Evolutionary conservation across 2,888 invertebrate genomes (phyloP).

Genomic region (Drosophila aldrichi): DNA sequence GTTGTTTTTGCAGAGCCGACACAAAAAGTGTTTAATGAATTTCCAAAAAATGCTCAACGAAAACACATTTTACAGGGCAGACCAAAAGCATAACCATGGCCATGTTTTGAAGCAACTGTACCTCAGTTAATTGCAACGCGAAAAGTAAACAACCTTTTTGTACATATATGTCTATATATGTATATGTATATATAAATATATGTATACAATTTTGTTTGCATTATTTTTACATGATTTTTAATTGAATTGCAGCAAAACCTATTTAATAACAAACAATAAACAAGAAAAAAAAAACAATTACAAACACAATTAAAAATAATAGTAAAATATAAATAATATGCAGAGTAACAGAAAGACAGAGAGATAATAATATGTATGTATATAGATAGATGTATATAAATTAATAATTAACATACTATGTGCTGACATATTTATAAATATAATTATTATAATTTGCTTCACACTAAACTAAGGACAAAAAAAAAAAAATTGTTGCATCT

Average conservation of each 20-base stretch:
- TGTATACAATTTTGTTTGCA: slow-evolving; percentile 22
- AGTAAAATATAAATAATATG: slow-evolving; percentile 18
- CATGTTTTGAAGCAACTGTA: slow-evolving; percentile 4
- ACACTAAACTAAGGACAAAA: slow-evolving; percentile 1
- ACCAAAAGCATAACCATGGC: background rate
- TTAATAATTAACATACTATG: slow-evolving; percentile 49
- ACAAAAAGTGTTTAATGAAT: slow-evolving; percentile 35
- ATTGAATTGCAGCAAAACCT: slow-evolving; percentile 33
- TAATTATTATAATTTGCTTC: slow-evolving; percentile 11
- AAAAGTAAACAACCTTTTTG: slow-evolving; percentile 72
- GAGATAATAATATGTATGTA: slow-evolving; percentile 1
- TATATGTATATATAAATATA: slow-evolving; percentile 22
- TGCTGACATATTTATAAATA: slow-evolving; percentile 49
- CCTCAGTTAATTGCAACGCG: slow-evolving; percentile 30
- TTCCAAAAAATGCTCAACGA: background rate
- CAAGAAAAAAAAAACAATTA: slow-evolving; percentile 49
- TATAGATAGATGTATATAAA: slow-evolving; percentile 32
- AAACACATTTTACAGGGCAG: slow-evolving; percentile 16
- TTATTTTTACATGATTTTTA: slow-evolving; percentile 48
- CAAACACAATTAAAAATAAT: slow-evolving; percentile 45
- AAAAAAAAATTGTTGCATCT: slow-evolving; percentile 20
- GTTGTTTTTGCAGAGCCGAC: slow-evolving; percentile 7
- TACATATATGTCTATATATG: slow-evolving; percentile 35
- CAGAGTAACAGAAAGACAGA: background rate
- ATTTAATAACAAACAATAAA: slow-evolving; percentile 13